Evolutionary conservation across 2,797 vertebrate genomes (phyloP).

Genomic region (Spheniscus humboldti): DNA sequence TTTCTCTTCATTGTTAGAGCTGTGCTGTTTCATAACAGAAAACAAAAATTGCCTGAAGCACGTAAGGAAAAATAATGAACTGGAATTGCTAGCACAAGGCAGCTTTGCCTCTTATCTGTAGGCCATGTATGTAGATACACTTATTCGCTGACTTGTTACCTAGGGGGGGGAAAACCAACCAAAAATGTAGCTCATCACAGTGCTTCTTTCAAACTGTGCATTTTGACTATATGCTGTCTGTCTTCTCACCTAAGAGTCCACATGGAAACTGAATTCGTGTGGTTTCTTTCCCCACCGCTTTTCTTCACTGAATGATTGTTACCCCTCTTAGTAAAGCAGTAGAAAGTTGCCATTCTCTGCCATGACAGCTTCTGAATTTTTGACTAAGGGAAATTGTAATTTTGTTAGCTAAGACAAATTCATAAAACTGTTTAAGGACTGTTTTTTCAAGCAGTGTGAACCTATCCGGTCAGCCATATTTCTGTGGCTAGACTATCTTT

Average conservation of each 20-base stretch:
- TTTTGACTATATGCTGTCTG: not conserved
- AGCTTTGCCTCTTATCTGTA: not conserved
- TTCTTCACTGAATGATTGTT: not conserved
- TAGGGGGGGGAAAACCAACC: accelerated
- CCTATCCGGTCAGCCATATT: not conserved
- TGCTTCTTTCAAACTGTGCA: not conserved
- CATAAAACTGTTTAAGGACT: not conserved
- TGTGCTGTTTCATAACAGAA: not conserved
- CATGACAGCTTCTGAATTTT: not conserved
- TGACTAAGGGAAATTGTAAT: not conserved
- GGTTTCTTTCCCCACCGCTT: accelerated
- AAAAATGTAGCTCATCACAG: not conserved
- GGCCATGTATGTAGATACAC: not conserved
- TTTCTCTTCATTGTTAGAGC: not conserved
- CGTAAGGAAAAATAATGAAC: not conserved
- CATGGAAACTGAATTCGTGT: not conserved
- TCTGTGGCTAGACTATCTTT: not conserved
- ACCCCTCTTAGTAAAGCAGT: not conserved
- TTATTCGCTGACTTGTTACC: not conserved
- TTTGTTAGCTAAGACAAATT: not conserved
- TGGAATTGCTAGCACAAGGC: not conserved
- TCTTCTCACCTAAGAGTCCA: not conserved
- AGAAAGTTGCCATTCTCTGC: not conserved
- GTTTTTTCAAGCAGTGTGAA: not conserved
- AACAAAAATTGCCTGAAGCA: not conserved